Conservation (phyloP, 2,888 invertebrate genomes). For the Apantesis nais region DNA sequence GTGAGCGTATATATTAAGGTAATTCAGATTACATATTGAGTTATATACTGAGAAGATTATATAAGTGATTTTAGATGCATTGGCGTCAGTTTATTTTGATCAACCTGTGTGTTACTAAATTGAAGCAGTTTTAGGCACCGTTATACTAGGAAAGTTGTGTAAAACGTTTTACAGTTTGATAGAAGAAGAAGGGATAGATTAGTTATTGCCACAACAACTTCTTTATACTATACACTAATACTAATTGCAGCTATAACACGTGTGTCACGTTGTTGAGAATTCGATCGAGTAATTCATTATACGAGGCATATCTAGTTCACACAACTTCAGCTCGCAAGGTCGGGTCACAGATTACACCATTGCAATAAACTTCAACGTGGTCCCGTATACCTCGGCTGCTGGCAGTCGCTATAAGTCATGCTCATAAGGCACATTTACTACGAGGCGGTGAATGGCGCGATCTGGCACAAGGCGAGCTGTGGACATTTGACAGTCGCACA, state of each 20-base stretch:
- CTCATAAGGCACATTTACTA: not conserved
- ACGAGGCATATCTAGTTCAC: conserved; percentile 1
- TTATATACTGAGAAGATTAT: too few species aligned
- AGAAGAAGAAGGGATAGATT: too few species aligned
- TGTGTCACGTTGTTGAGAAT: not conserved
- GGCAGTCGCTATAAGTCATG: not conserved
- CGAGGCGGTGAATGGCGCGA: conserved; percentile 17
- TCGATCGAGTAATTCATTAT: conserved; percentile 6
- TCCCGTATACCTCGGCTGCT: not conserved
- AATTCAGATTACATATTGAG: too few species aligned
- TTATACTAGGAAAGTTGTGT: too few species aligned
- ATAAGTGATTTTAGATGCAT: too few species aligned
- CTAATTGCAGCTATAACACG: not conserved
- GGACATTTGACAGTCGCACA: conserved; percentile 43
- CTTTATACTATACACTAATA: not conserved
- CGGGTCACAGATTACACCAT: not conserved
- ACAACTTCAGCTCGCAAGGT: conserved; percentile 24
- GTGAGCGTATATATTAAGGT: too few species aligned
- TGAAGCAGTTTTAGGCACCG: too few species aligned
- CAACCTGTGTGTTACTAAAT: too few species aligned
- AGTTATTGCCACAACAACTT: too few species aligned
- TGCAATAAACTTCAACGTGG: not conserved
- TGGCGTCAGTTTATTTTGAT: too few species aligned
- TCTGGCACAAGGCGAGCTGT: conserved; percentile 55
- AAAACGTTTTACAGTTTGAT: too few species aligned